Evolutionary conservation across 2,888 invertebrate genomes (phyloP).

Genomic region (Pelosia muscerda): DNA sequence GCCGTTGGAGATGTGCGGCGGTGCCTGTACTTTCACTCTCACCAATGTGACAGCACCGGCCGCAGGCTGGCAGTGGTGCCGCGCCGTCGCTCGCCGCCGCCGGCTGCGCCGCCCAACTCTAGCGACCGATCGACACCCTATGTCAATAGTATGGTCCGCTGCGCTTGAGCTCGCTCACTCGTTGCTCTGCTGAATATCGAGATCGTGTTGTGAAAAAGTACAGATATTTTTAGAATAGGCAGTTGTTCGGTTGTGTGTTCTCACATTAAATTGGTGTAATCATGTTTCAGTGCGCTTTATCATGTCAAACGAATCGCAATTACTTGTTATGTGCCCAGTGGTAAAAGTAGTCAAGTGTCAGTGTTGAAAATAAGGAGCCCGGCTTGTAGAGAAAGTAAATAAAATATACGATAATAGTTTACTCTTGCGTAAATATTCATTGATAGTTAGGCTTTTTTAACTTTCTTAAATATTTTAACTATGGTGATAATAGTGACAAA

Average conservation of each 20-base stretch:
- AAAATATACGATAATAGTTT: constrained; percentile 64
- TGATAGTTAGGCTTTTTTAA: constrained; percentile 60
- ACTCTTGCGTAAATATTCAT: constrained; percentile 65
- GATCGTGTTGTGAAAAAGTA: constrained; percentile 70
- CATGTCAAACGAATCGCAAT: constrained; percentile 10
- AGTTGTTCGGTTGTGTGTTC: constrained; percentile 57
- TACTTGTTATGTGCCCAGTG: constrained; percentile 19
- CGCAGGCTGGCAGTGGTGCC: constrained; percentile 73
- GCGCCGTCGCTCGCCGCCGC: constrained; percentile 77
- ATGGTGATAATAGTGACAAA: constrained; percentile 38
- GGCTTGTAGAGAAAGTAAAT: constrained; percentile 71
- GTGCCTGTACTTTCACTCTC: constrained; percentile 84
- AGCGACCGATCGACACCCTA: constrained; percentile 66
- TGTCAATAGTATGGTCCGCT: constrained; percentile 73
- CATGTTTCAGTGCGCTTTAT: constrained; percentile 20
- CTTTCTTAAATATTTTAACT: constrained; percentile 54
- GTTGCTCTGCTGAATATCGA: constrained; percentile 72
- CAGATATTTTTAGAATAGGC: constrained; percentile 67
- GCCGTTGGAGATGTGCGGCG: constrained; percentile 69
- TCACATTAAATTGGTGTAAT: constrained; percentile 47
- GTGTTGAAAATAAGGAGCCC: constrained; percentile 54
- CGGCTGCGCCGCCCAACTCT: constrained; percentile 64
- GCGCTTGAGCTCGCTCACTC: constrained; percentile 68
- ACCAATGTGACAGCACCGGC: constrained; percentile 65
- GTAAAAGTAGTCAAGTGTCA: constrained; percentile 46